These are phyloP conservation scores for Achlya flavicornis DNA, from an alignment of 2,888 invertebrate genomes.

Conservation along the genomic window DNA sequence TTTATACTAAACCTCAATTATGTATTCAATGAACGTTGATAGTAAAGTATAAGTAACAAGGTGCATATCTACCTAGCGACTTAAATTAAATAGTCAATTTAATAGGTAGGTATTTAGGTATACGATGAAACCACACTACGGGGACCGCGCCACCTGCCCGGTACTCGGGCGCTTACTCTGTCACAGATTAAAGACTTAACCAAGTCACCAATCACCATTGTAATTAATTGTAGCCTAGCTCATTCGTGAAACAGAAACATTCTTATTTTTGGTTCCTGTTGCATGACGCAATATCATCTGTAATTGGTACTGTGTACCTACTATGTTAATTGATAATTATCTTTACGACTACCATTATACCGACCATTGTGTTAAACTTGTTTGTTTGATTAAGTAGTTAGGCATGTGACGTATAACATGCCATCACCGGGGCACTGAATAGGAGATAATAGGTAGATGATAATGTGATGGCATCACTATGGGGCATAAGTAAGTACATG, in stretches of 20 bases:
- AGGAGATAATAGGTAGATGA: slow-evolving; percentile 27
- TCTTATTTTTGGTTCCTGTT: slow-evolving; percentile 17
- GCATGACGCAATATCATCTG: slow-evolving; percentile 21
- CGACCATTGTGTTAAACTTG: slow-evolving; percentile 12
- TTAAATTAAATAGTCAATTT: neutral
- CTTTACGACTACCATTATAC: slow-evolving; percentile 10
- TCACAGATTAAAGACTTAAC: no score
- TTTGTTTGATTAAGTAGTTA: slow-evolving; percentile 12
- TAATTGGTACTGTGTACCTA: slow-evolving; percentile 11
- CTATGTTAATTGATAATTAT: slow-evolving; percentile 12
- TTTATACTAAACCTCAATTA: slow-evolving; percentile 6
- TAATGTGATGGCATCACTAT: slow-evolving; percentile 33
- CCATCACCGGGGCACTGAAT: slow-evolving; percentile 17
- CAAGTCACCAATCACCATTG: neutral
- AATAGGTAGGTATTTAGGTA: no score
- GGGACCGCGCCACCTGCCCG: neutral
- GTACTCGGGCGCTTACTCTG: neutral
- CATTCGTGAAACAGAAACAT: slow-evolving; percentile 21
- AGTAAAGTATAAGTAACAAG: neutral
- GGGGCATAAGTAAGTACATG: slow-evolving; percentile 31
- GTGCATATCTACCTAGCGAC: neutral
- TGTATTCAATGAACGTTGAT: slow-evolving; percentile 3
- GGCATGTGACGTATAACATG: neutral
- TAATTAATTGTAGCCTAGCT: neutral
- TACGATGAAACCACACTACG: neutral